phyloP scores from a whole-genome alignment of 2,888 invertebrate species.

The Gryllus longicercus region DNA sequence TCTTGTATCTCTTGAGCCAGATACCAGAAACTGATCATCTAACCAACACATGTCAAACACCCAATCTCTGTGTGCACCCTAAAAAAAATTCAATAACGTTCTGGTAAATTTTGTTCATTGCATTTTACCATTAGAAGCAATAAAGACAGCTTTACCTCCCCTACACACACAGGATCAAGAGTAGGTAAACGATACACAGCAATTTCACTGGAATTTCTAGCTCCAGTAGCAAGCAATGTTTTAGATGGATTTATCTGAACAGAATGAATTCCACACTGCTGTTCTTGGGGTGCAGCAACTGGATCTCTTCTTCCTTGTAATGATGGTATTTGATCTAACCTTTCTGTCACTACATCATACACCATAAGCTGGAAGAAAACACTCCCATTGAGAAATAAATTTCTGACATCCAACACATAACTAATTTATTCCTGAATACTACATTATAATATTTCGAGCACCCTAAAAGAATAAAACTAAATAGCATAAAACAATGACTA shows the following conservation, averaged over 20 bases:
- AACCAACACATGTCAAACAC: slow-evolving; percentile 93
- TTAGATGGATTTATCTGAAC: slow-evolving; percentile 88
- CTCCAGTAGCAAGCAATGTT: slow-evolving; percentile 86
- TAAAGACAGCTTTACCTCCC: slow-evolving; percentile 56
- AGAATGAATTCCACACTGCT: slow-evolving; percentile 87
- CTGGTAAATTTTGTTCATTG: not conserved
- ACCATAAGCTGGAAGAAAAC: slow-evolving; percentile 71
- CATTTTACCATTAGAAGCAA: not conserved
- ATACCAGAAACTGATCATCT: slow-evolving; percentile 91
- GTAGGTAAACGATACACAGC: slow-evolving; percentile 90
- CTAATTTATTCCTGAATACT: not conserved
- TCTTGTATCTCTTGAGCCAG: slow-evolving; percentile 87
- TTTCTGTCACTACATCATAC: slow-evolving; percentile 82
- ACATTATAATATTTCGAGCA: too few species aligned
- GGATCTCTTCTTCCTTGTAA: slow-evolving; percentile 62
- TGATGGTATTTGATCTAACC: slow-evolving; percentile 85
- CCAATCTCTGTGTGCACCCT: slow-evolving; percentile 85
- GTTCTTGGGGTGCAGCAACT: slow-evolving; percentile 51
- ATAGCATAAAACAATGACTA: too few species aligned
- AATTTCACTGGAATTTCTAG: slow-evolving; percentile 86
- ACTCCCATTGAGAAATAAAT: not conserved
- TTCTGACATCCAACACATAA: not conserved
- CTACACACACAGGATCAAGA: slow-evolving; percentile 89
- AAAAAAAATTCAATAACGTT: slow-evolving; percentile 36
- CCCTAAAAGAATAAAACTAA: too few species aligned